A percentile compares a stretch with the other conserved stretches of the same genome.
phyloP scores from a whole-genome alignment of 2,797 vertebrate genomes.

The Erithacus rubecula region DNA sequence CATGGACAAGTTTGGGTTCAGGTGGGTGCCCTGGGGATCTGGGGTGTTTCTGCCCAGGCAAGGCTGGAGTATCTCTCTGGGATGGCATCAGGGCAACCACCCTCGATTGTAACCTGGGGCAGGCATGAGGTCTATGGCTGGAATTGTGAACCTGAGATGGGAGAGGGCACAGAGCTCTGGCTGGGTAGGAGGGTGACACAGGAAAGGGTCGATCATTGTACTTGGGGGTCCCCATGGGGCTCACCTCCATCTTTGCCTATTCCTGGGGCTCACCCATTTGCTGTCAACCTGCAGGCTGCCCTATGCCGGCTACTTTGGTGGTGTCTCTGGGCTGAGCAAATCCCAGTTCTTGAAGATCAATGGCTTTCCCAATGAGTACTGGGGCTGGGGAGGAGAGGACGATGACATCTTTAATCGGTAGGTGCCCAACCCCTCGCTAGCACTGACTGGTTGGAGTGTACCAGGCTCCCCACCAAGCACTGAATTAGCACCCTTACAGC shows the following conservation, averaged over 20 bases:
- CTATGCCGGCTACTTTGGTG: slow-evolving; percentile 94
- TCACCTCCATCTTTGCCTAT: neutral
- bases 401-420: slow-evolving; percentile 99
- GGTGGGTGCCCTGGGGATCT: slow-evolving; percentile 71
- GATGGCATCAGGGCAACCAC: neutral
- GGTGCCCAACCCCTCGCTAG: neutral
- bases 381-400: slow-evolving; percentile 98
- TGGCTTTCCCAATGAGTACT: slow-evolving; percentile 97
- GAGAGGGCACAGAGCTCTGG: neutral
- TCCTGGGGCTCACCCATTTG: neutral
- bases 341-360: slow-evolving; percentile 98
- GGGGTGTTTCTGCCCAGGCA: neutral
- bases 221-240: neutral
- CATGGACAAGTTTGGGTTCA: slow-evolving; percentile 99
- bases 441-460: neutral
- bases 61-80: neutral
- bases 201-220: neutral
- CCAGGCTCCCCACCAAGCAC: rapidly evolving
- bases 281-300: slow-evolving; percentile 82
- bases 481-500: neutral
- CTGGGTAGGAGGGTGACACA: neutral
- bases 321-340: slow-evolving; percentile 95
- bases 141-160: neutral
- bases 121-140: rapidly evolving
- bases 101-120: rapidly evolving